Evolutionary conservation across 1,140 invertebrate species (phyloP).

Genomic region (Drosophila truncata): DNA sequence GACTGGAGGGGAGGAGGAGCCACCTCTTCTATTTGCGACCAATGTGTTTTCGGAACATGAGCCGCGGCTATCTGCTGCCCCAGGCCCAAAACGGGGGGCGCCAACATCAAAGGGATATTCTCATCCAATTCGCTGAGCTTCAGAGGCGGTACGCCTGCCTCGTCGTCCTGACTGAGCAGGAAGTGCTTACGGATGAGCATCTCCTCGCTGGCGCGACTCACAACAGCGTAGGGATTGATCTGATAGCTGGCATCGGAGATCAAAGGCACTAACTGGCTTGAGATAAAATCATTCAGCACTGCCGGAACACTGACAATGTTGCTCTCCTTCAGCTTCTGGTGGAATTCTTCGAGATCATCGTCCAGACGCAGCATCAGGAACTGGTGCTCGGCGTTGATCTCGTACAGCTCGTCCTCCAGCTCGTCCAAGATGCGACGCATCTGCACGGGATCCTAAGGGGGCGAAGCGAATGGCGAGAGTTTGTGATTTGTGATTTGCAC

Average conservation of each 20-base stretch:
- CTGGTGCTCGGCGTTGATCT: constrained; percentile 81
- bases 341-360: constrained; percentile 64
- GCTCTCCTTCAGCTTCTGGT: constrained; percentile 55
- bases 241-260: constrained; percentile 60
- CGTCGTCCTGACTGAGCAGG: constrained; percentile 67
- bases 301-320: constrained; percentile 54
- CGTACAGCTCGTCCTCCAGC: constrained; percentile 75
- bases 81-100: constrained; percentile 10
- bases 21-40: constrained; percentile 12
- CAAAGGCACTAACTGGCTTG: constrained; percentile 68
- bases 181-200: constrained; percentile 79
- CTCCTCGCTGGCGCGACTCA: constrained; percentile 67
- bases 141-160: constrained; percentile 59
- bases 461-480: background rate
- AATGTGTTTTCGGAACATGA: background rate
- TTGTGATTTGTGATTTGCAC: constrained; percentile 17
- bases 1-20: background rate
- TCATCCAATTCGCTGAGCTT: constrained; percentile 68
- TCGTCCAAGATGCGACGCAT: constrained; percentile 80
- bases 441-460: constrained; percentile 69
- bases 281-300: constrained; percentile 63
- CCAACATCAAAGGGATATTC: constrained; percentile 57
- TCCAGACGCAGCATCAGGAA: constrained; percentile 67
- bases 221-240: constrained; percentile 62
- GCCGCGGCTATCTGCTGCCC: constrained; percentile 35